Evolutionary conservation across 2,888 invertebrate genomes (phyloP), one percentile per base, ranked within the genome.

Genomic region (Scaptomyza reducta): DNA sequence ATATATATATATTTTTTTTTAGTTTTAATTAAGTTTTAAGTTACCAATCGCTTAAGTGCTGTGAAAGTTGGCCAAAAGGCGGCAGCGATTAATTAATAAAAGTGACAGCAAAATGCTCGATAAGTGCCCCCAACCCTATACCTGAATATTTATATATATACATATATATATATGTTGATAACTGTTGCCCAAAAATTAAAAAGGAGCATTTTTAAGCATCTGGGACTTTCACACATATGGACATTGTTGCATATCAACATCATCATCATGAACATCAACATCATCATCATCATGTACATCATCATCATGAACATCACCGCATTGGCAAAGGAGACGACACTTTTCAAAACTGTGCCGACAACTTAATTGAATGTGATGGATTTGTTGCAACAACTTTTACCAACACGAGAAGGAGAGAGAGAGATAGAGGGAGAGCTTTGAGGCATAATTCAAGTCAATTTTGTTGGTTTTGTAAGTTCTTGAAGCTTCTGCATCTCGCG

Each of bases 81-180:
- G 77, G 87, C 63, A 65, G 69, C 87, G 85, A 74, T 88, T 88
- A 82, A 82, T 82, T 82, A 88, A 87, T 88, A 88, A 82, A 88
- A 74, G 78, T 80, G 88, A 88, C 82, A 88, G 88, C 83, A 88
- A 80, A 80, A 88, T 88, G 88, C 77, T 27, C 74, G 82, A 87
- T 84, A 84, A 80, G 78, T 83, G 33, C 47, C 46, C 13, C 2
- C 10, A 41, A 33, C 33, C 33, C 33, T 5, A n/a, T 29, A 31
- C 31, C 10, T n/a, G n/a, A n/a, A n/a, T n/a, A n/a, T n/a, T n/a
- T n/a, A n/a, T n/a, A n/a, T n/a, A n/a, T 33, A 33, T 13, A 33
- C 6, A 2, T 6, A n/a, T 35, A 35, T 13, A 6, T 5, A 38
- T 38, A 14, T 7, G 33, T n/a, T 13, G 14, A 38, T 38, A 38